Evolutionary conservation across 1,140 invertebrate species (phyloP), one percentile per base, ranked within the genome.

Genomic region (Diachasma alloeum): DNA sequence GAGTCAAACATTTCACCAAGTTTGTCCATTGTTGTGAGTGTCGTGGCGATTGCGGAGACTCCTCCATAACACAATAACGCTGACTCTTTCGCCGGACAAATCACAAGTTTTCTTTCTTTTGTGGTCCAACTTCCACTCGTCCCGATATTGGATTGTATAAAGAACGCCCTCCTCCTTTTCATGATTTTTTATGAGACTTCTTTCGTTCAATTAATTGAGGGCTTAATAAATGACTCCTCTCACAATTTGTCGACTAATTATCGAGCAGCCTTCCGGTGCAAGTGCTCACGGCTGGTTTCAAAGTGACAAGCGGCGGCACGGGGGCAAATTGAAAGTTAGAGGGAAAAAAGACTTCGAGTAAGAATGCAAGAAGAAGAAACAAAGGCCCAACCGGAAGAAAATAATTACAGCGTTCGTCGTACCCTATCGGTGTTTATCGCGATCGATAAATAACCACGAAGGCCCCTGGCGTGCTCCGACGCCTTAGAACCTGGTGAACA

Each of bases 361-460:
- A 74, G 53, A 42, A 24, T 0, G 17, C 6, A 44, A 69, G 59
- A 13, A 56, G 13, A 37, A 26, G 75, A 76, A 59, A 72, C 13
- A 79, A 69, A 44, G 42, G 22, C 31, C 31, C 17, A 72, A 67
- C 26, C 31, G 17, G n/a, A 69, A 37, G 63, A 75, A 77, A 74
- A 77, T 79, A 77, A 77, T 75, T 77, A 75, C 74, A 76, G 75
- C 36, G 39, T 74, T 79, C 19, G 68, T 77, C 56, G 44, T 72
- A 36, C 26, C 11, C 42, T 74, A 74, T 79, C 75, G 74, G 17
- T 44, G 31, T 69, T 72, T 70, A 77, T 79, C 78, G 67, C 22
- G 75, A 77, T 77, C 75, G 78, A 79, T 79, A 77, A 79, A 79
- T 79, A 77, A 79, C 67, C 17, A 56, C 4, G 22, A 26, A 67